phyloP scores from a whole-genome alignment of 2,888 invertebrate species.

The Plebejus argus region DNA sequence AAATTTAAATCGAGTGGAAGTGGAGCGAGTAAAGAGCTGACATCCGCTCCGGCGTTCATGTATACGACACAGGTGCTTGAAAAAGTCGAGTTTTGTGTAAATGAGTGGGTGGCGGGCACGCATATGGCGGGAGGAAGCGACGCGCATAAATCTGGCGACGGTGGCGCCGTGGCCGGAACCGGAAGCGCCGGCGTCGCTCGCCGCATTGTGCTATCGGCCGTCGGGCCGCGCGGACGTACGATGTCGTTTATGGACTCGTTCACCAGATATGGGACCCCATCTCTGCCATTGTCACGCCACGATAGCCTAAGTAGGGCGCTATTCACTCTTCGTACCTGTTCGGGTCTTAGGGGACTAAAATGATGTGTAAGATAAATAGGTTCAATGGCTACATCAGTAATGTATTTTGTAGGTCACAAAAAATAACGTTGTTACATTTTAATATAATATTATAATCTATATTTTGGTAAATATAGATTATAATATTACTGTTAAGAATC shows the following conservation, averaged over 20 bases:
- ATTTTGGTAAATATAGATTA: no score
- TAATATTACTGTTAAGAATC: no score
- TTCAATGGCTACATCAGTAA: neutral
- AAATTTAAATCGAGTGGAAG: conserved; percentile 45
- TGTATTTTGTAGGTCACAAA: no score
- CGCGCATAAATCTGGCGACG: conserved; percentile 78
- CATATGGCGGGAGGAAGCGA: conserved; percentile 77
- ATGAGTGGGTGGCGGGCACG: conserved; percentile 70
- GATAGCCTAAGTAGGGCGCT: conserved; percentile 48
- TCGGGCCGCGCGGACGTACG: conserved; percentile 73
- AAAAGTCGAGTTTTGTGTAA: conserved; percentile 78
- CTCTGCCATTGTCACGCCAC: conserved; percentile 69
- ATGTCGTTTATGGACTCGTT: conserved; percentile 71
- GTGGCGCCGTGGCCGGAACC: conserved; percentile 78
- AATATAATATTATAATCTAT: no score
- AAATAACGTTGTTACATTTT: no score
- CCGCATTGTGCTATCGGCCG: conserved; percentile 79
- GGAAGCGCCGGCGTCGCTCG: conserved; percentile 79
- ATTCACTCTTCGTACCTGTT: conserved; percentile 41
- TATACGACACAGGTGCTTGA: conserved; percentile 69
- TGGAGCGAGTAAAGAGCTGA: conserved; percentile 53
- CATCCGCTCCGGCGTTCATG: conserved; percentile 56
- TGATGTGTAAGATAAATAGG: conserved; percentile 10
- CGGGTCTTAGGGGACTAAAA: neutral
- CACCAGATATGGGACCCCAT: conserved; percentile 66